Conservation (phyloP, 2,888 invertebrate species). For the Oasisia sp. region DNA sequence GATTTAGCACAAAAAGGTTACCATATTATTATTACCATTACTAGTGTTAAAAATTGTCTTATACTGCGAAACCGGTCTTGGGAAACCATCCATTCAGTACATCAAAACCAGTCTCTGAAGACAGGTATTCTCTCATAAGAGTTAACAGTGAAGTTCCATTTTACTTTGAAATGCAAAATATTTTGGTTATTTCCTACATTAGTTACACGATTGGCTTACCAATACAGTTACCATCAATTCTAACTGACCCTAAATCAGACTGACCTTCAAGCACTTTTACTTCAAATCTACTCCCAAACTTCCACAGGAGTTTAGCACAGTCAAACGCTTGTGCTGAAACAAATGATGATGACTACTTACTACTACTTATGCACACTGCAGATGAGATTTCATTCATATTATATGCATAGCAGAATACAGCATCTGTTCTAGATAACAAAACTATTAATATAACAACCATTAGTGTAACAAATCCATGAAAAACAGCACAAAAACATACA, state of each 20-base stretch:
- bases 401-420: background rate
- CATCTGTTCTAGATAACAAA: background rate
- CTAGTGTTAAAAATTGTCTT: too few species aligned
- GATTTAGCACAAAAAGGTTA: too few species aligned
- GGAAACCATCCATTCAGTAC: too few species aligned
- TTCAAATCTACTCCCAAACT: slow-evolving; percentile 59
- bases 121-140: too few species aligned
- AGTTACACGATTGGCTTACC: too few species aligned
- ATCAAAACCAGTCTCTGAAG: too few species aligned
- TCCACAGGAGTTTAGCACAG: slow-evolving; percentile 60
- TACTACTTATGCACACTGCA: background rate
- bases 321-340: slow-evolving; percentile 53
- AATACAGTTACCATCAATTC: too few species aligned
- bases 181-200: too few species aligned
- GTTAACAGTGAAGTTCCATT: too few species aligned
- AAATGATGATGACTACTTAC: background rate
- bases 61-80: too few species aligned
- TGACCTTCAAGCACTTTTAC: slow-evolving; percentile 62
- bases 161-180: too few species aligned
- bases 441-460: background rate
- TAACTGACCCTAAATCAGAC: background rate
- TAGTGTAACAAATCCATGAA: background rate
- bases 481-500: background rate
- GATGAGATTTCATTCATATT: background rate
- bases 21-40: too few species aligned